Evolutionary conservation across 92 coral and sea anemone genomes (phyloP).

Genomic region (Umimayanthus chanpuru): DNA sequence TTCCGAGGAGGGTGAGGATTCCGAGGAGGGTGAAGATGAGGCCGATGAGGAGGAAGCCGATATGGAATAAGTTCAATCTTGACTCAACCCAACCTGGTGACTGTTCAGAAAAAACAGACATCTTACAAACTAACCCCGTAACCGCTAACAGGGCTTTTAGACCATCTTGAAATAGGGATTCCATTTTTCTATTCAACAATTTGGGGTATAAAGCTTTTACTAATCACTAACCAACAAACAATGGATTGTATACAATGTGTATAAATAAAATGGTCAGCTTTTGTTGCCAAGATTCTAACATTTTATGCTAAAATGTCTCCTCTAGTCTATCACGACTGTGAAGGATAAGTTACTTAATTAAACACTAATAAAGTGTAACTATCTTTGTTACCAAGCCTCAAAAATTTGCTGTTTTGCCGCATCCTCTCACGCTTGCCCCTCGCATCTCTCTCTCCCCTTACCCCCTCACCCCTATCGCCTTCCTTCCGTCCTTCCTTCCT

Average conservation of each 20-base stretch:
- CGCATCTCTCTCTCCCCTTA: too few relatives aligned
- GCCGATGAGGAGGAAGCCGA: conserved; percentile 45
- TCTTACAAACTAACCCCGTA: conserved; percentile 5
- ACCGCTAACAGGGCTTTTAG: conserved; percentile 11
- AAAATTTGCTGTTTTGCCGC: not conserved
- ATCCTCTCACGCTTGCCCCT: not conserved
- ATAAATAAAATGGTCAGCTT: not conserved
- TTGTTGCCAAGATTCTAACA: not conserved
- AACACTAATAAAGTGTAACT: conserved; percentile 9
- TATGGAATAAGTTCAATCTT: conserved; percentile 24
- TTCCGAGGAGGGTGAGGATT: not conserved
- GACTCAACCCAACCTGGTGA: not conserved
- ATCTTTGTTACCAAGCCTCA: conserved; percentile 11
- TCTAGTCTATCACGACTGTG: not conserved
- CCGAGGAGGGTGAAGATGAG: conserved; percentile 25
- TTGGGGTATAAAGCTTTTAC: conserved; percentile 19
- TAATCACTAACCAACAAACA: conserved; percentile 20
- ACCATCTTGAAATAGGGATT: not conserved
- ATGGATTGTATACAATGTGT: conserved; percentile 7
- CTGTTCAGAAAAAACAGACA: not conserved
- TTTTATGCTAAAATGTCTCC: conserved; percentile 6
- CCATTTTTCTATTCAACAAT: not conserved
- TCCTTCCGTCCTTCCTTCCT: too few relatives aligned
- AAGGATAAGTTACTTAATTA: not conserved
- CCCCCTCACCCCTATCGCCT: too few relatives aligned